Evolutionary conservation across 1,140 invertebrate species (phyloP), one percentile per base, ranked within the genome.

Genomic region (Anastrepha obliqua): DNA sequence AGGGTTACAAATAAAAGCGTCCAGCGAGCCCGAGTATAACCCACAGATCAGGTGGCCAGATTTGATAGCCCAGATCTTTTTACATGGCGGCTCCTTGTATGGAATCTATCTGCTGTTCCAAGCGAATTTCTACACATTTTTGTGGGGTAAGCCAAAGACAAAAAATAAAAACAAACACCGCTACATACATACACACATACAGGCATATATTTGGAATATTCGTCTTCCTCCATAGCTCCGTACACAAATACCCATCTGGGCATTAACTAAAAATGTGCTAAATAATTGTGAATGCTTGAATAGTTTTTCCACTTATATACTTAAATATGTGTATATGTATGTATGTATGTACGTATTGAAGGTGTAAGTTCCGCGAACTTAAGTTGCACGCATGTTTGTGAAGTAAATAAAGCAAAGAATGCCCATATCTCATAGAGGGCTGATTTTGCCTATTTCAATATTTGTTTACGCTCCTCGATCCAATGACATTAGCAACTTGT

Each of bases 31-130:
- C 64, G 90, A 87, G 86, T 96, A 96, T 89, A 93, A 92, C 85
- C 94, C 96, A 15, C 93, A 93, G 89, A 95, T 96, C 58, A 94
- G 94, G 92, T 97, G 96, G 96, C 95, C 95, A 0, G 96, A 97
- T 93, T 93, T 96, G 1, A 89, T 92, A 8, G 96, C 94, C 4
- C 96, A 97, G 93, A 89, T 96, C 60, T 95, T 95, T 88, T 94
- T 97, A 89, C 96, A 97, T 93, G 90, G 92, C 87, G 95, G 96
- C 20, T 95, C 95, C 88, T 86, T 97, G 3, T 97, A 97, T 90
- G 97, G 96, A 86, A 87, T 96, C 2, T 96, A 95, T 90, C 93
- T 97, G 87, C 94, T 96, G 0, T 93, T 93, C 88, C 94, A 95
- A 89, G 95, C 95, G n/a, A 96, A 95, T 90, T 92, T 96, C 86